These are phyloP conservation scores for Spodoptera frugiperda DNA, from an alignment of 1,140 invertebrate species.

Conservation along the genomic window DNA sequence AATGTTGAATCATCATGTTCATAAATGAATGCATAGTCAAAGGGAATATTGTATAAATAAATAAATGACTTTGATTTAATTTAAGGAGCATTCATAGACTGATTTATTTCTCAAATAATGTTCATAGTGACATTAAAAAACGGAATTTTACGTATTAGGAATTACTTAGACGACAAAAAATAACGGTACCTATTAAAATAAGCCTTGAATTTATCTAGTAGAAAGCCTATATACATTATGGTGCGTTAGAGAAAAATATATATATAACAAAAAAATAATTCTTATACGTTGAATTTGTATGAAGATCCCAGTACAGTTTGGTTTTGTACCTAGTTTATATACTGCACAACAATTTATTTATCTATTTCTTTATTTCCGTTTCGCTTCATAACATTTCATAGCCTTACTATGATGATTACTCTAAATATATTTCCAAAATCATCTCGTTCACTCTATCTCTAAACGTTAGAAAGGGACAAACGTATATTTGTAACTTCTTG, in stretches of 20 bases:
- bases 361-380: conserved; percentile 28
- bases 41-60: not conserved
- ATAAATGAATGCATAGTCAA: conserved; percentile 5
- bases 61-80: conserved; percentile 19
- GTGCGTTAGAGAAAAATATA: conserved; percentile 69
- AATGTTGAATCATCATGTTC: conserved; percentile 1
- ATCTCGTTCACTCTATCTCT: not conserved
- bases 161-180: conserved; percentile 57
- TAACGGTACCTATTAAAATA: conserved; percentile 77
- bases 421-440: not conserved
- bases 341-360: conserved; percentile 31
- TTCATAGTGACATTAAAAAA: conserved; percentile 33
- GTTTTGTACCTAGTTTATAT: conserved; percentile 47
- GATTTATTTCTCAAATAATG: conserved; percentile 36
- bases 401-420: conserved; percentile 5
- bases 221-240: conserved; percentile 72
- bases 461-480: conserved; percentile 20
- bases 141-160: conserved; percentile 47
- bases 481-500: not conserved
- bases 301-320: conserved; percentile 60
- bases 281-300: conserved; percentile 68
- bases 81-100: conserved; percentile 35
- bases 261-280: conserved; percentile 55
- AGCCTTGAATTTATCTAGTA: conserved; percentile 74
- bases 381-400: conserved; percentile 26